Percentiles rank a stretch among this genome's conserved stretches.
Evolutionary conservation across 2,888 invertebrate species (phyloP).

Genomic region (Troides aeacus): DNA sequence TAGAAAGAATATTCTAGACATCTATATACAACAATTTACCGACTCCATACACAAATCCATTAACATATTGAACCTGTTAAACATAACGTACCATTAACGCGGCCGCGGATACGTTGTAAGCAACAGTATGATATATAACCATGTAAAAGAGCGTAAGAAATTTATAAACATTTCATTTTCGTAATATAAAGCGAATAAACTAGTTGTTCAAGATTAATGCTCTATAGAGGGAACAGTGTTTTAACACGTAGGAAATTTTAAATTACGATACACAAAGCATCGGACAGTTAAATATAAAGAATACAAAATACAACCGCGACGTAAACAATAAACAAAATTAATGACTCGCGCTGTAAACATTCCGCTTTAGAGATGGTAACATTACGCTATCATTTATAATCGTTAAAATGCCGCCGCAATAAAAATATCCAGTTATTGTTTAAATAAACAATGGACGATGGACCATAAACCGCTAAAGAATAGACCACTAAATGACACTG

Average conservation of each 20-base stretch:
- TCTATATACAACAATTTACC: neutral
- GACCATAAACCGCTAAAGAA: constrained; percentile 66
- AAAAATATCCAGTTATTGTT: constrained; percentile 74
- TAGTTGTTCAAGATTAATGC: constrained; percentile 22
- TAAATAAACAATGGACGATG: constrained; percentile 70
- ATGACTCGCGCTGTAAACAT: constrained; percentile 32
- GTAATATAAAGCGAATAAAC: constrained; percentile 22
- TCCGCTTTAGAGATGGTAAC: constrained; percentile 40
- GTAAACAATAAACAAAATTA: constrained; percentile 39
- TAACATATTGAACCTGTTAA: neutral
- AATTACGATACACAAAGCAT: constrained; percentile 19
- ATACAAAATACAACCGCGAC: constrained; percentile 24
- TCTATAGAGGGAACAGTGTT: constrained; percentile 5
- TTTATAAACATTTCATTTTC: constrained; percentile 9
- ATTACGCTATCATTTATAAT: constrained; percentile 61
- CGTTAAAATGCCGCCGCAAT: constrained; percentile 67
- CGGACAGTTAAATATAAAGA: constrained; percentile 27
- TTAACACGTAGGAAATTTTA: constrained; percentile 21
- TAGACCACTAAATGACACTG: constrained; percentile 59
- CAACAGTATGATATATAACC: neutral
- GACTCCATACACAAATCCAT: neutral
- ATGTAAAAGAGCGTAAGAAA: constrained; percentile 15
- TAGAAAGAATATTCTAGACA: too few relatives aligned
- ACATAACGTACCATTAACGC: neutral
- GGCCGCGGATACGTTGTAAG: neutral